Evolutionary conservation across 2,113 vertebrate species (phyloP), one percentile per base, ranked within the genome.

Genomic region (Salvelinus sp.): DNA sequence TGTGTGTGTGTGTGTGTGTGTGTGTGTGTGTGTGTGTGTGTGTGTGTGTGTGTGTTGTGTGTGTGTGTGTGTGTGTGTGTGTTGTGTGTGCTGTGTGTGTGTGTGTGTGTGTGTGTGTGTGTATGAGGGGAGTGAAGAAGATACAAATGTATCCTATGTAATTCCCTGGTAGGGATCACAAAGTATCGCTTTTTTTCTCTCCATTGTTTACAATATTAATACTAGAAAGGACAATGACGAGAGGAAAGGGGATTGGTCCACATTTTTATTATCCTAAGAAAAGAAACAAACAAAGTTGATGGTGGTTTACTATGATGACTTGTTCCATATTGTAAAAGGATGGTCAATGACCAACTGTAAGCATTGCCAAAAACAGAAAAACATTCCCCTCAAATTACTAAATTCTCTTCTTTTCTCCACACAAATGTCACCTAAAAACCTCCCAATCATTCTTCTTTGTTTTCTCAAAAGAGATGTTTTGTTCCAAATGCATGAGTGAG

Each of bases 201-300:
- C 66, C 44, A 80, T 83, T 81, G 76, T 89, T 84, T 87, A 69
- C 64, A 79, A 86, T 83, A 87, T 88, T 82, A 89, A 88, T 82
- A 89, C 76, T 44, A 10, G 2, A 38, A 87, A 75, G 58, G 81
- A 82, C 83, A 81, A 90, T 91, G 91, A 87, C 25, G 33, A 83
- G 77, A 67, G 74, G 79, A 85, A 18, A 63, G 23, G 77, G 38
- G 38, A 88, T 85, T 86, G 76, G 79, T 88, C 82, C 84, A 78
- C 67, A 79, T 20, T 18, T 60, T 69, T 68, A 81, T 88, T 6
- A 76, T 83, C 82, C 66, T 60, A 50, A 62, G 76, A 63, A 79
- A 76, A 82, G 7, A 44, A 44, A 10, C 9, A 47, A 83, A 82
- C 12, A 79, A 62, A 62, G 2, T 22, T 82, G 80, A 88, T 83